Percentiles rank a stretch among this genome's conserved stretches.
Conservation (phyloP, 2,797 vertebrate genomes). For the Rhincodon typus region DNA sequence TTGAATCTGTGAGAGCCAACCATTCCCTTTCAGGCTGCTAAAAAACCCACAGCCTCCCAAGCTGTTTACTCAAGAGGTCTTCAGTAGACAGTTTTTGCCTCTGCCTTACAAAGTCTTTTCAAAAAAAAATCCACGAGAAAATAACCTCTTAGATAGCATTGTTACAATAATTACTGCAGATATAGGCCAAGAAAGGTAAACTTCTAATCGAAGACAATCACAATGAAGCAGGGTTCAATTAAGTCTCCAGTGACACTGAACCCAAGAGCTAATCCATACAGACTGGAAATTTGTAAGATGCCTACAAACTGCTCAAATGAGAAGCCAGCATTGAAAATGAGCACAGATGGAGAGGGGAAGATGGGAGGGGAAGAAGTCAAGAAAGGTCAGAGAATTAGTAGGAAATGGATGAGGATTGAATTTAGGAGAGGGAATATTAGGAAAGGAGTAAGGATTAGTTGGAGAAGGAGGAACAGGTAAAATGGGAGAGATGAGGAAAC, state of each 20-base stretch:
- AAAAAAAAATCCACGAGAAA: too few species aligned
- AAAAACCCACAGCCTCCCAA: too few species aligned
- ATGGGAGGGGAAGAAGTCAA: not conserved
- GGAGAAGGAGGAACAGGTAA: not conserved
- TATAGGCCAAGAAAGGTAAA: not conserved
- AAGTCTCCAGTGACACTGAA: not conserved
- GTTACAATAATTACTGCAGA: too few species aligned
- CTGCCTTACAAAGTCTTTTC: too few species aligned
- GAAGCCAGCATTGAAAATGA: not conserved
- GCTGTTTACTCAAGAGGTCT: too few species aligned
- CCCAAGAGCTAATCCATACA: not conserved
- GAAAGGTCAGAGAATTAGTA: not conserved
- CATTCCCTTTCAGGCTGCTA: too few species aligned
- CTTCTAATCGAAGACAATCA: not conserved
- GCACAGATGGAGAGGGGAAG: not conserved
- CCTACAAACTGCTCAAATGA: not conserved
- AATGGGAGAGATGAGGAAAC: not conserved
- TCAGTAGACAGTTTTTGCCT: too few species aligned
- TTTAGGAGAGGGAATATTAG: not conserved
- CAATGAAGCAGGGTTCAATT: not conserved
- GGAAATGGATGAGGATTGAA: not conserved
- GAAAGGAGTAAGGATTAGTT: not conserved
- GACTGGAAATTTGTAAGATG: not conserved
- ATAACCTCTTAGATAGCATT: too few species aligned
- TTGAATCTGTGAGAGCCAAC: too few species aligned